Conservation (phyloP, 2,888 invertebrate genomes). For the Cheilosia scutellata region DNA sequence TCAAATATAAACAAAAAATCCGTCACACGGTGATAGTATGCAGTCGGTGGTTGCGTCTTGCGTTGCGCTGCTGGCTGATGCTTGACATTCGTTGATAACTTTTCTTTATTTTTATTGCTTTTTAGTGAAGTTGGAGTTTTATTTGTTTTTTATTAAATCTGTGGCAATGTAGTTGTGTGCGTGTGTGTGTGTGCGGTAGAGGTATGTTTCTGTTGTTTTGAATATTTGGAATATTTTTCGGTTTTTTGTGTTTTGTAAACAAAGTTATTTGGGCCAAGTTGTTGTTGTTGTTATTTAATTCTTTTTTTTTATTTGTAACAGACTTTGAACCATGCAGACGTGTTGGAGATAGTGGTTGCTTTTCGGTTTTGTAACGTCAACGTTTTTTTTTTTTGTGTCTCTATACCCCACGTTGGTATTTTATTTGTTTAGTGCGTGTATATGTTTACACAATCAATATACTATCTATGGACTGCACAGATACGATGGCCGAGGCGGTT, state of each 20-base stretch:
- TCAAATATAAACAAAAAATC: slow-evolving; percentile 61
- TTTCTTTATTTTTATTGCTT: slow-evolving; percentile 44
- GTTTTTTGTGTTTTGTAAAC: slow-evolving; percentile 65
- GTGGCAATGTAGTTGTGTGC: slow-evolving; percentile 4
- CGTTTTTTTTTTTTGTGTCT: background rate
- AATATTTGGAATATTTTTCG: slow-evolving; percentile 51
- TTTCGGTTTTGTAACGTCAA: slow-evolving; percentile 37
- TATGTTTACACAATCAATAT: slow-evolving; percentile 44
- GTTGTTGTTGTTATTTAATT: slow-evolving; percentile 55
- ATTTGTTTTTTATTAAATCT: slow-evolving; percentile 42
- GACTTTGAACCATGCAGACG: slow-evolving; percentile 20
- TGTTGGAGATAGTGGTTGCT: slow-evolving; percentile 13
- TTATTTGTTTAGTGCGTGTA: slow-evolving; percentile 38
- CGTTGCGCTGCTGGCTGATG: slow-evolving; percentile 26
- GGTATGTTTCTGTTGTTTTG: slow-evolving; percentile 35
- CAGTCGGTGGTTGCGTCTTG: slow-evolving; percentile 24
- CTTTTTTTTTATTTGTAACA: slow-evolving; percentile 59
- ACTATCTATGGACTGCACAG: slow-evolving; percentile 43
- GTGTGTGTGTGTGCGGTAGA: background rate
- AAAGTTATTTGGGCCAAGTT: slow-evolving; percentile 68
- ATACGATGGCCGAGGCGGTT: background rate
- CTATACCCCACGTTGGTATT: slow-evolving; percentile 3
- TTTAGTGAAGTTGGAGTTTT: slow-evolving; percentile 46
- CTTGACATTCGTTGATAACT: slow-evolving; percentile 67
- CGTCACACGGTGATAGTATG: slow-evolving; percentile 52